These are phyloP conservation scores for Apamea monoglypha DNA, from an alignment of 2,888 invertebrate genomes.

Conservation along the genomic window DNA sequence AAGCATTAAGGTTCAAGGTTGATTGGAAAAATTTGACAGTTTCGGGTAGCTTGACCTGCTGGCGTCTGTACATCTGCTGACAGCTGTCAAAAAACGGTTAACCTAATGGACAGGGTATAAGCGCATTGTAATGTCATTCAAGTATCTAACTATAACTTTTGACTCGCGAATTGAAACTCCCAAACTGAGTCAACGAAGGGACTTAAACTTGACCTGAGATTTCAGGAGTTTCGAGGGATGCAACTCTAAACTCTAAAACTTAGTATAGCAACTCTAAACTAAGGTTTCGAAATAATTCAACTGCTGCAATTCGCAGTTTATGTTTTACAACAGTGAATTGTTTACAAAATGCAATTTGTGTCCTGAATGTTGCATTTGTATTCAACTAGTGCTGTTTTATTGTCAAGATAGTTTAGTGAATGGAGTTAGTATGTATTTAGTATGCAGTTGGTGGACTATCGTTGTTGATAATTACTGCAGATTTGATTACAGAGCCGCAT, in stretches of 20 bases:
- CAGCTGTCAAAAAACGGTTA: no score
- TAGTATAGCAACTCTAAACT: background rate
- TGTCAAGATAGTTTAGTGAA: conserved; percentile 15
- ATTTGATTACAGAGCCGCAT: conserved; percentile 14
- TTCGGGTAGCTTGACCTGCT: no score
- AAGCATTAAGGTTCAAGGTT: no score
- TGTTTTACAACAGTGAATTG: conserved; percentile 21
- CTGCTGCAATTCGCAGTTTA: conserved; percentile 14
- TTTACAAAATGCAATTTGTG: conserved; percentile 32
- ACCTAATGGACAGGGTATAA: background rate
- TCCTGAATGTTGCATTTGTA: conserved; percentile 33
- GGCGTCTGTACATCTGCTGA: no score
- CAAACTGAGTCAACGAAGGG: conserved; percentile 8
- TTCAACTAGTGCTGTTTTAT: conserved; percentile 28
- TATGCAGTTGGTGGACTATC: conserved; percentile 12
- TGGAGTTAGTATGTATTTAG: background rate
- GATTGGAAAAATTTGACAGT: no score
- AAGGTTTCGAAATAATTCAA: conserved; percentile 20
- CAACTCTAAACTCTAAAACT: conserved; percentile 8
- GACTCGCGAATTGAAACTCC: conserved; percentile 18
- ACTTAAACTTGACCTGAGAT: background rate
- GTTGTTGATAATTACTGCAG: conserved; percentile 10
- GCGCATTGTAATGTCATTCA: conserved; percentile 8
- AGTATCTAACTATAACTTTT: conserved; percentile 19
- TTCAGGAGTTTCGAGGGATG: conserved; percentile 5